A percentile compares a stretch with the other conserved stretches of the same genome.
Evolutionary conservation across 2,113 vertebrate species (phyloP).

Genomic region (Paramisgurnus dabryanus): DNA sequence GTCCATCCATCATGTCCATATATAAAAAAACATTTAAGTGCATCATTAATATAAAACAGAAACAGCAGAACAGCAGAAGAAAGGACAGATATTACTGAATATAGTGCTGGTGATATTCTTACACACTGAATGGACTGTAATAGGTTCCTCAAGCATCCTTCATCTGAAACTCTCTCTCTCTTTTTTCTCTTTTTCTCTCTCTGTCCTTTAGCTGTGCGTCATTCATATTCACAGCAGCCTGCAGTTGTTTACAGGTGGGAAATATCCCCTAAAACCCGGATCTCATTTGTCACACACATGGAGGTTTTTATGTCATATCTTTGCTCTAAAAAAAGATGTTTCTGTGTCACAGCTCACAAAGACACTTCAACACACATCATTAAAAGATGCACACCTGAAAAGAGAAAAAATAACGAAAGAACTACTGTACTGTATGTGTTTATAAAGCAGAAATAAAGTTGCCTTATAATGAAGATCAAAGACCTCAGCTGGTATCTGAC

Average conservation of each 20-base stretch:
- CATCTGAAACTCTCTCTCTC: background rate
- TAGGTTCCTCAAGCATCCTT: background rate
- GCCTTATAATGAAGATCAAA: conserved; percentile 9
- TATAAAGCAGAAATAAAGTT: background rate
- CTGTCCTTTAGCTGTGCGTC: background rate
- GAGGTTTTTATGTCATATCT: background rate
- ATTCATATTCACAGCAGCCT: background rate
- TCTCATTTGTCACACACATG: background rate
- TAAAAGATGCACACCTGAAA: background rate
- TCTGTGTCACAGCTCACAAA: background rate
- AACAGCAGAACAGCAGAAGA: too few species aligned
- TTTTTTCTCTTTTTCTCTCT: background rate
- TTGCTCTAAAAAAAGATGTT: conserved; percentile 7
- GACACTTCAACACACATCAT: background rate
- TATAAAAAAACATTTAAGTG: too few species aligned
- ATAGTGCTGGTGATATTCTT: background rate
- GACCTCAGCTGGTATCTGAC: background rate
- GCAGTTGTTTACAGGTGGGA: background rate
- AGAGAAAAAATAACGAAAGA: background rate
- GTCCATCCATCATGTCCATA: too few species aligned
- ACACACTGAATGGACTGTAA: background rate
- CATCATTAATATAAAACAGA: too few species aligned
- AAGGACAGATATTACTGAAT: background rate
- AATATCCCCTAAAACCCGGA: background rate
- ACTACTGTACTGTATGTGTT: too few species aligned